A percentile compares a stretch with the other conserved stretches of the same genome.
Evolutionary conservation across 2,113 vertebrate genomes (phyloP).

Genomic region (Typhlomys cinereus): DNA sequence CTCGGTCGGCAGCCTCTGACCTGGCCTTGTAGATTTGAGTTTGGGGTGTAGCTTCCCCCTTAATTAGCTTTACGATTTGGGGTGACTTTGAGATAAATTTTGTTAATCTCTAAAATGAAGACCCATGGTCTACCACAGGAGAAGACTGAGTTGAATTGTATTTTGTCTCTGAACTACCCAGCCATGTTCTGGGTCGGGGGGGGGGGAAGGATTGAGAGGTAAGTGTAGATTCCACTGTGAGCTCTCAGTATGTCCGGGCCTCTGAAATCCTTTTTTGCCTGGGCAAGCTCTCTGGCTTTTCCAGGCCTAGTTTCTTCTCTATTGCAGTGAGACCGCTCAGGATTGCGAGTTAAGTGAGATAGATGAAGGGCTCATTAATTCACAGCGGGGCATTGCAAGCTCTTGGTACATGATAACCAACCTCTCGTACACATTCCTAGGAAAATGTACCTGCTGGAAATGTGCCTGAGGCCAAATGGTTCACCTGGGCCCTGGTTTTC

Average conservation of each 20-base stretch:
- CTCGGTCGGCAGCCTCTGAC: background rate
- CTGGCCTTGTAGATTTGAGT: background rate
- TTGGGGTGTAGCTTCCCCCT: background rate
- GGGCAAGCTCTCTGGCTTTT: background rate
- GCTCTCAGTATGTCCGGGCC: background rate
- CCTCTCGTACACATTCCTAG: background rate
- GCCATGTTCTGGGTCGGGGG: background rate
- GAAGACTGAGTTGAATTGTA: background rate
- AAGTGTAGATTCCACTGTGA: background rate
- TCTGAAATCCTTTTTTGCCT: background rate
- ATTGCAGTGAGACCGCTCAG: background rate
- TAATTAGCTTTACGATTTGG: constrained; percentile 9
- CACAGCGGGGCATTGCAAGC: background rate
- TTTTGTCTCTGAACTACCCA: background rate
- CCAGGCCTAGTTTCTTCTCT: background rate
- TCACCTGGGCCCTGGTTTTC: background rate
- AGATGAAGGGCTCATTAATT: background rate
- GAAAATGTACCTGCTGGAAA: background rate
- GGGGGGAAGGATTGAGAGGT: background rate
- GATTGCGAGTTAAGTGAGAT: background rate
- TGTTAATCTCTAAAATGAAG: constrained; percentile 3
- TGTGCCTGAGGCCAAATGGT: background rate
- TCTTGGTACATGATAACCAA: background rate
- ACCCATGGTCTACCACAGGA: background rate
- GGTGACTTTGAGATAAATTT: background rate